A percentile compares a stretch with the other conserved stretches of the same genome.
These are phyloP conservation scores for Mayetiola destructor DNA, from an alignment of 2,888 invertebrate genomes.

Conservation along the genomic window DNA sequence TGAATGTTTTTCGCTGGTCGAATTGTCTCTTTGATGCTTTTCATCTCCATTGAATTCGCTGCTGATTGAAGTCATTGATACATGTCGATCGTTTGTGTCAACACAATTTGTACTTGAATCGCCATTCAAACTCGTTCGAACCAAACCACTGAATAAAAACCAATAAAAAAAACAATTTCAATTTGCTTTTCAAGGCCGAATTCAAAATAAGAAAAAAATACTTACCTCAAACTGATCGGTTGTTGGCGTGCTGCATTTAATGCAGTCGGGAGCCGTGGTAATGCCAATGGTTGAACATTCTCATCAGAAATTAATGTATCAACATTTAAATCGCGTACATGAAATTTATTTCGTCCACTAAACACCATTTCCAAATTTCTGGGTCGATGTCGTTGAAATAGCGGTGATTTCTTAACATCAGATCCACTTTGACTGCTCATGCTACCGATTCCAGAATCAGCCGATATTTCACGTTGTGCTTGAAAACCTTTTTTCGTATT, in stretches of 20 bases:
- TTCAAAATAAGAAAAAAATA: background rate
- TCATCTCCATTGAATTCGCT: constrained; percentile 47
- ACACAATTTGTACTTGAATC: background rate
- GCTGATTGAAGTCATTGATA: constrained; percentile 21
- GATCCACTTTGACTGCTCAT: constrained; percentile 19
- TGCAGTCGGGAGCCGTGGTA: constrained; percentile 31
- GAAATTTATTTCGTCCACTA: constrained; percentile 57
- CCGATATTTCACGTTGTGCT: constrained; percentile 34
- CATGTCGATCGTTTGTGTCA: background rate
- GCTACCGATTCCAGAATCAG: constrained; percentile 34
- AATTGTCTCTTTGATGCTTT: constrained; percentile 50
- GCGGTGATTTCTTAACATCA: constrained; percentile 25
- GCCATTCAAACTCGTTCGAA: constrained; percentile 24
- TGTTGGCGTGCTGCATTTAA: constrained; percentile 27
- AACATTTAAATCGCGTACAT: constrained; percentile 48
- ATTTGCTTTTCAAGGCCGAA: background rate
- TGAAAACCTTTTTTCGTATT: constrained; percentile 38
- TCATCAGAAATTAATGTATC: constrained; percentile 37
- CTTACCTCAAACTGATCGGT: constrained; percentile 20
- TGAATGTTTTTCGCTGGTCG: constrained; percentile 37
- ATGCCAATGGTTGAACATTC: constrained; percentile 30
- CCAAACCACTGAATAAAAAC: constrained; percentile 24
- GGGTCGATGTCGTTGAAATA: constrained; percentile 37
- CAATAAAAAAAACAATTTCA: background rate
- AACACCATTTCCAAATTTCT: constrained; percentile 61